Base-by-base conservation (phyloP, 2,797 vertebrate species). In the Luscinia megarhynchos region DNA sequence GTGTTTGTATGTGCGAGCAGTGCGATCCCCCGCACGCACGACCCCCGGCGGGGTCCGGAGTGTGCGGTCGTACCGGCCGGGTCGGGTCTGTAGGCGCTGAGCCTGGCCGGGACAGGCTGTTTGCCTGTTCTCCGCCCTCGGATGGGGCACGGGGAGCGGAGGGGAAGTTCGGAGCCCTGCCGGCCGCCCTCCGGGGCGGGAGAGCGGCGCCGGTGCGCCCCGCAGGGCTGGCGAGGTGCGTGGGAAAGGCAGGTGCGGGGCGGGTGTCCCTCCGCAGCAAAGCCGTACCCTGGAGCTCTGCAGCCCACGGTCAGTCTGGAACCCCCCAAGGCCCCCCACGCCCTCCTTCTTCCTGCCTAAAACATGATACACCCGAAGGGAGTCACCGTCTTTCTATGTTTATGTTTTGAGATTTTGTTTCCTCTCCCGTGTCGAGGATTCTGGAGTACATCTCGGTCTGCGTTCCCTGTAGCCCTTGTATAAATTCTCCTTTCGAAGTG, bases 211-310 rank as follows among this genome's bases (percentile, higher is more conserved):
- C 77, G 63, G 68, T 50, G 64, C 30, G 51, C 51, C 55, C 48
- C 50, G 84, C n/a, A 30, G 59, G 15, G 76, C 81, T 13, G 73
- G 24, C 64, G 6, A 41, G 80, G 63, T 80, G 88, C 62, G 93
- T 58, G 88, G 77, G 75, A 83, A 70, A 45, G 84, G 88, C 93
- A 93, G 87, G 88, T 89, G 94, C 63, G 57, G 32, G 58, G 61
- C 58, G 45, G 38, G 76, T 17, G 53, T 36, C 82, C 48, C 57
- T 70, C 46, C 11, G 32, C 75, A 13, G 68, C 40, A 34, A 23
- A 12, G 76, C 81, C 57, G 1, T 79, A 19, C 18, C 73, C 46
- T 20, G 62, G 24, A 53, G 45, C 63, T 76, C 40, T 22, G 41
- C 63, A 8, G 43, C 53, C 51, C 21, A 2, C 9, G 80, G 69